A percentile compares a stretch with the other conserved stretches of the same genome.
phyloP scores from a whole-genome alignment of 2,888 invertebrate species.

The Drosophila melanosoma region DNA sequence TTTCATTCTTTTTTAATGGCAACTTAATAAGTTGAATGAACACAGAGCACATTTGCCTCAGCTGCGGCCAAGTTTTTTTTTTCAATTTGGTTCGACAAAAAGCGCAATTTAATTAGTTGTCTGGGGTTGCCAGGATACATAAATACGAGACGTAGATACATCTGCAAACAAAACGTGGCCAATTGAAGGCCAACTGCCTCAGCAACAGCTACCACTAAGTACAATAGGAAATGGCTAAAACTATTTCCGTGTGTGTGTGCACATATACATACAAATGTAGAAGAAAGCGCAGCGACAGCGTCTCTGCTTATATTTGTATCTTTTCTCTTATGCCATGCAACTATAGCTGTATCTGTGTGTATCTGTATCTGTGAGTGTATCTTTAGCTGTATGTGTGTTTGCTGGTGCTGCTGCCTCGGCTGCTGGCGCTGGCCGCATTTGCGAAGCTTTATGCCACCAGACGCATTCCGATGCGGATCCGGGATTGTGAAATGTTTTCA shows the following conservation, averaged over 20 bases:
- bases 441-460: conserved; percentile 64
- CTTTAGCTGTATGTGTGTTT: conserved; percentile 26
- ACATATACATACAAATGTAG: not conserved
- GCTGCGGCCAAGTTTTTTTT: conserved; percentile 16
- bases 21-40: conserved; percentile 55
- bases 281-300: conserved; percentile 19
- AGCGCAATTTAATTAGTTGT: conserved; percentile 79
- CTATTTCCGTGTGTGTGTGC: conserved; percentile 1
- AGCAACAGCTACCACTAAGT: conserved; percentile 15
- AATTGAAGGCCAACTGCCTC: conserved; percentile 62
- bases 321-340: conserved; percentile 11
- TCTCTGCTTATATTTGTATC: conserved; percentile 14
- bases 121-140: conserved; percentile 37
- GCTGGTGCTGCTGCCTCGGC: conserved; percentile 19
- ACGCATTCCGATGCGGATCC: conserved; percentile 82
- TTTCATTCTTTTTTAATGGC: conserved; percentile 45
- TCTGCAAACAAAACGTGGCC: conserved; percentile 57
- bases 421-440: conserved; percentile 53
- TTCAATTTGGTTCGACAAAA: conserved; percentile 48
- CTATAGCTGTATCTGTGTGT: conserved; percentile 23
- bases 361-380: conserved; percentile 12
- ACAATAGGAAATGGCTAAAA: conserved; percentile 26
- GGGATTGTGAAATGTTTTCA: conserved; percentile 82
- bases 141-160: conserved; percentile 37
- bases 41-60: conserved; percentile 11